Evolutionary conservation across 1,140 invertebrate genomes (phyloP), one percentile per base, ranked within the genome.

Genomic region (Lordiphosa stackelbergi): DNA sequence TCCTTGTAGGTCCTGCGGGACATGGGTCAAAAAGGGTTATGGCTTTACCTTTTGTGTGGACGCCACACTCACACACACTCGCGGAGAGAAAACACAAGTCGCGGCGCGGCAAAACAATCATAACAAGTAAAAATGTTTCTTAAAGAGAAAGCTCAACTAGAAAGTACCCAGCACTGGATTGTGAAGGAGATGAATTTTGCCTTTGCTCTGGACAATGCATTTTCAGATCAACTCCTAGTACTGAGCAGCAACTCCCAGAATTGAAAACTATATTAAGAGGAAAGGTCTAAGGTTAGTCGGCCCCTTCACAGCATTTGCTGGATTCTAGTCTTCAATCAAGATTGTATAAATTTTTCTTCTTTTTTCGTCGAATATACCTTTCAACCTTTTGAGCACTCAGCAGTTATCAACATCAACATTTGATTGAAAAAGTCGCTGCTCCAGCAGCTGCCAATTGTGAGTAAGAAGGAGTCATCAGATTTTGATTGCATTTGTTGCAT

Each of bases 11-110:
- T 71, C 75, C 75, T 75, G 34, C 51, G 73, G 73, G 73, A 79
- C 63, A 42, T 53, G 45, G 71, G 66, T 75, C 66, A 83, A 53
- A 83, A 81, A 83, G 75, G 75, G 75, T 81, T 83, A 69, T 66
- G 47, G 56, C 38, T 35, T 66, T 51, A 78, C 70, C 61, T 57
- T 45, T 55, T 22, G 53, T 51, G 47, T 31, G 31, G 12, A 51
- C 19, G 37, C 36, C 12, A 46, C 43, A 24, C 5, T 35, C 43
- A 34, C 60, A 45, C 12, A 46, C 43, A 24, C 5, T 35, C 43
- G 36, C 60, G 49, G 48, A 48, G 55, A 72, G 28, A 62, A 66
- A 66, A 56, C 28, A 31, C 28, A 31, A 31, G 28, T 31, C 28
- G 28, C 7, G 28, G 43, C 28, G 24, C 43, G 43, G 43, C 43